phyloP scores from a whole-genome alignment of 2,888 invertebrate species.

The Dichetophora obliterata region DNA sequence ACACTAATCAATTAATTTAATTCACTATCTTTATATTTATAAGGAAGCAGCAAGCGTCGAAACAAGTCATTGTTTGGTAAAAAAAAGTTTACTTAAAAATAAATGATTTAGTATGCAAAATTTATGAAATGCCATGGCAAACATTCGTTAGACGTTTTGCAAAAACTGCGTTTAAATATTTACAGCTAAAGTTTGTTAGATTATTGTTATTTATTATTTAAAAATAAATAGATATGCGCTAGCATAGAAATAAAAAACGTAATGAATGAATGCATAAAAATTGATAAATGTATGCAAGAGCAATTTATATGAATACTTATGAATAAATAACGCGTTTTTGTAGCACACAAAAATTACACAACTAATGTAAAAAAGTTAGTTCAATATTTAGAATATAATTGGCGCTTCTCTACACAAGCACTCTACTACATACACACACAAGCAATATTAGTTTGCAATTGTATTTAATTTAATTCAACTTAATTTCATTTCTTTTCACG shows the following conservation, averaged over 20 bases:
- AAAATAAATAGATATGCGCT: slow-evolving; percentile 7
- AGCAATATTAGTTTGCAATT: background rate
- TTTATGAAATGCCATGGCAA: background rate
- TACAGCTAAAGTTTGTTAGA: slow-evolving; percentile 11
- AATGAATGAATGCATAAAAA: background rate
- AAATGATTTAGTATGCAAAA: slow-evolving; percentile 13
- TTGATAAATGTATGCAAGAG: background rate
- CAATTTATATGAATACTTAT: background rate
- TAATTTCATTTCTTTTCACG: slow-evolving; percentile 15
- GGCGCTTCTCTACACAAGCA: slow-evolving; percentile 11
- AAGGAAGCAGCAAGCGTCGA: no score
- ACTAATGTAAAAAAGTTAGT: slow-evolving; percentile 30
- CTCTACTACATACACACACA: background rate
- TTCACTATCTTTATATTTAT: no score
- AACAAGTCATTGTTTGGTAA: background rate
- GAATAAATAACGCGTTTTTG: background rate
- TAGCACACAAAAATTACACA: slow-evolving; percentile 10
- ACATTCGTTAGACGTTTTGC: background rate
- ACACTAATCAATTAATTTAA: no score
- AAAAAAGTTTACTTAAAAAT: background rate
- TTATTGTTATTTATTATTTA: slow-evolving; percentile 1
- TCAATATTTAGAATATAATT: slow-evolving; percentile 46
- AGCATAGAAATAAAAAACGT: background rate
- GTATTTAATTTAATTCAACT: background rate
- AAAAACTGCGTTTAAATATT: background rate